These are phyloP conservation scores for Melanostoma mellinum DNA, from an alignment of 2,888 invertebrate genomes.

Conservation along the genomic window DNA sequence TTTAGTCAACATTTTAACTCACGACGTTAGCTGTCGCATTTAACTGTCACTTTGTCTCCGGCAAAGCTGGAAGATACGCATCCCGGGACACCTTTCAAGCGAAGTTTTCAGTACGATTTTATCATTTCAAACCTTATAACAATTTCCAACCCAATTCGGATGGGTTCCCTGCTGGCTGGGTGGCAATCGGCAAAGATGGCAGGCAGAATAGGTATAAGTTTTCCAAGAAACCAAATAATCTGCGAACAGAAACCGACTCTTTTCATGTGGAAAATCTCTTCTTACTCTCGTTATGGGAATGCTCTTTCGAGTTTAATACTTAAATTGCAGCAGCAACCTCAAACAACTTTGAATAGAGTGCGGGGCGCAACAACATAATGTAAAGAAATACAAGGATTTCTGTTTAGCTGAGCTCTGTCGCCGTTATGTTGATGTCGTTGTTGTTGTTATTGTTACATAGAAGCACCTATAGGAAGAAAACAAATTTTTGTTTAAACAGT, in stretches of 20 bases:
- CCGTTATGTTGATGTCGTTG: not conserved
- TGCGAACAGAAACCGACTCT: slow-evolving; percentile 24
- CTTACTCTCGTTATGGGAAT: slow-evolving; percentile 40
- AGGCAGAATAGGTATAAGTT: not conserved
- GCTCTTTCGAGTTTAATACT: slow-evolving; percentile 59
- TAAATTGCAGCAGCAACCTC: slow-evolving; percentile 65
- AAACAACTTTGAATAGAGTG: slow-evolving; percentile 22
- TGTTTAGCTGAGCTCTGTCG: slow-evolving; percentile 7
- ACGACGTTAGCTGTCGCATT: too few species aligned
- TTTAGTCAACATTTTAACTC: too few species aligned
- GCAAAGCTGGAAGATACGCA: not conserved
- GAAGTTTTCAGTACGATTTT: slow-evolving; percentile 56
- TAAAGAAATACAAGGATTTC: slow-evolving; percentile 15
- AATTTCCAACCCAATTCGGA: slow-evolving; percentile 34
- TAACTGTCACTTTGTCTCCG: too few species aligned
- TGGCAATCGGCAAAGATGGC: not conserved
- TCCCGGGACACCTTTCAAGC: slow-evolving; percentile 34
- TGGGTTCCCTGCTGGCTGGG: not conserved
- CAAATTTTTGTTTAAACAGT: slow-evolving; percentile 68
- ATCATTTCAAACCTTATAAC: slow-evolving; percentile 42
- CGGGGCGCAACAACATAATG: not conserved
- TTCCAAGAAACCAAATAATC: slow-evolving; percentile 60
- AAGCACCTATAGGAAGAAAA: slow-evolving; percentile 26
- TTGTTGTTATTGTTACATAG: slow-evolving; percentile 1
- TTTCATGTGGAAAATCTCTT: slow-evolving; percentile 57